Conservation (phyloP, 2,797 vertebrate genomes). For the Brachyalestes nurse region DNA sequence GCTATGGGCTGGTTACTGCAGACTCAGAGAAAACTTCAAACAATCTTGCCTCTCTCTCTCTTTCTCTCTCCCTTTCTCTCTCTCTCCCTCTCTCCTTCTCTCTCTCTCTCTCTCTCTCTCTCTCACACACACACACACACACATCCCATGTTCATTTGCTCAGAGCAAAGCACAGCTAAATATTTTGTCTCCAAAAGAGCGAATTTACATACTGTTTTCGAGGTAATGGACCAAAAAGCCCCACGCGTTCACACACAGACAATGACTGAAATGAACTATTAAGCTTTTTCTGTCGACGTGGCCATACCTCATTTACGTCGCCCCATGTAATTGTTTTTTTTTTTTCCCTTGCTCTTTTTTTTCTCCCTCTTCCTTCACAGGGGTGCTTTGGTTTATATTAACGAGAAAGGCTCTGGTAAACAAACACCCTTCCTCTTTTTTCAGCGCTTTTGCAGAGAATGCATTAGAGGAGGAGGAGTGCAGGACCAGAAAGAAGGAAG, state of each 20-base stretch:
- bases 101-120: slow-evolving; percentile 39
- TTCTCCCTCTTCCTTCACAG: slow-evolving; percentile 40
- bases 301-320: slow-evolving; percentile 59
- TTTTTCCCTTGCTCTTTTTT: slow-evolving; percentile 32
- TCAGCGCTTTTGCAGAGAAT: neutral
- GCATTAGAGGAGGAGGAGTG: neutral
- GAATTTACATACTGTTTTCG: slow-evolving; percentile 60
- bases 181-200: slow-evolving; percentile 63
- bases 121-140: slow-evolving; percentile 33
- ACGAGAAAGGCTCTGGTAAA: slow-evolving; percentile 37
- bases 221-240: slow-evolving; percentile 59
- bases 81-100: slow-evolving; percentile 38
- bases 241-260: slow-evolving; percentile 49
- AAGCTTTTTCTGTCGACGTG: slow-evolving; percentile 56
- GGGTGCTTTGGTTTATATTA: slow-evolving; percentile 39
- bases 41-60: slow-evolving; percentile 40
- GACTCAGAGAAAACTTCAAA: slow-evolving; percentile 63
- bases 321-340: slow-evolving; percentile 43
- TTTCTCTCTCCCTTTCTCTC: slow-evolving; percentile 41
- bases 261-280: slow-evolving; percentile 61
- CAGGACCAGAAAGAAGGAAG: neutral
- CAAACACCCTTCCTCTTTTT: slow-evolving; percentile 7
- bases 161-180: slow-evolving; percentile 61
- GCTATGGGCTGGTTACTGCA: slow-evolving; percentile 45
- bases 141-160: slow-evolving; percentile 64